Base-by-base conservation (phyloP, 2,113 vertebrate species). In the Ciconia boyciana region DNA sequence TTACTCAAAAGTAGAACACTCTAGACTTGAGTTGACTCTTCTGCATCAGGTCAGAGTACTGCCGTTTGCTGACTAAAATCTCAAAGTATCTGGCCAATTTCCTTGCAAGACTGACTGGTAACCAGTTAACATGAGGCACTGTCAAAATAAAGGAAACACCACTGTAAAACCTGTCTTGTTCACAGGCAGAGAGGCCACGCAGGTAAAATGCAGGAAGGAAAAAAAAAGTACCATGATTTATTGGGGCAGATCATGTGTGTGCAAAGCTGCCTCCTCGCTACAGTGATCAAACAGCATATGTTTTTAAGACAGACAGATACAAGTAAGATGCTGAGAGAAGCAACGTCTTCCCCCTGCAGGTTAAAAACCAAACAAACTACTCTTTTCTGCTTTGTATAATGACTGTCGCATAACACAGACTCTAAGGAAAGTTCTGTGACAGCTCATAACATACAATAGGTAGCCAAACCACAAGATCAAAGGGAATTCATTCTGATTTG, bases 261-360 rank as follows among this genome's bases (percentile, higher is more conserved):
- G 19, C 48, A 80, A 61, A 86, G 62, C 46, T 49, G 28, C 21
- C 41, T 70, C 29, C 28, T 88, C 4, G 1, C 54, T 43, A 9
- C 0, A 2, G 8, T 20, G 32, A 74, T 51, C 25, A 51, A 84
- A 43, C 17, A 20, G 22, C 1, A 0, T 4, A 24, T 0, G 0
- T 57, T 72, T 87, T 43, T 28, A 54, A 41, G 48, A n/a, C 5
- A 11, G 7, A 29, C 20, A 61, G 19, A 60, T 28, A 66, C 7
- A 55, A 68, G 9, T 3, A 39, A 41, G 34, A 75, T 61, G 34
- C 31, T 17, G 29, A 66, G 41, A 39, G 17, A 75, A 82, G 62
- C 26, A 49, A 88, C 7, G 10, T 85, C 74, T 64, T 87, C 13
- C 20, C 16, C 34, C 11, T 44, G 39, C 58, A 69, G 22, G 22